These are phyloP conservation scores for Styela clava DNA, from an alignment of 23 tunicate species.

Conservation along the genomic window DNA sequence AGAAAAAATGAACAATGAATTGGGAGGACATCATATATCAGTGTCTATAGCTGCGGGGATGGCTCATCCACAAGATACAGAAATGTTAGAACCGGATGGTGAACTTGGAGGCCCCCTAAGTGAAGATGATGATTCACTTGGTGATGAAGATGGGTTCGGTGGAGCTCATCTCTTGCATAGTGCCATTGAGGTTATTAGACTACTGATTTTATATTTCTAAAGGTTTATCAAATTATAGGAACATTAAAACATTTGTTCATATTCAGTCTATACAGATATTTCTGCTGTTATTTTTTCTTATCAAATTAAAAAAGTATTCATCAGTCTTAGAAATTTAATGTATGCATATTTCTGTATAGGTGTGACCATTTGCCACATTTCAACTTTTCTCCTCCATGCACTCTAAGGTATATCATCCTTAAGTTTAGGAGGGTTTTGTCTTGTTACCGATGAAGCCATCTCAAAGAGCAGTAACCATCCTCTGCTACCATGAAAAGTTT, in stretches of 20 bases:
- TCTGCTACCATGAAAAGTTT: no score
- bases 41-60: conserved; percentile 5
- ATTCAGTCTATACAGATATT: neutral
- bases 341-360: no score
- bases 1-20: neutral
- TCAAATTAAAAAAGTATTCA: neutral
- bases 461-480: no score
- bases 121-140: conserved; percentile 67
- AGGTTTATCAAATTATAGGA: neutral
- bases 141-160: conserved; percentile 40
- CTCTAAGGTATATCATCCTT: no score
- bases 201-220: neutral
- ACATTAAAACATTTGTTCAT: neutral
- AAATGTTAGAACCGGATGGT: conserved; percentile 13
- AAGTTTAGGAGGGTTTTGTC: no score
- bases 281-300: neutral
- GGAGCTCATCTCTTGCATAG: conserved; percentile 44
- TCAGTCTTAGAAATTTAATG: neutral
- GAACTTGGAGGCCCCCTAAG: conserved; percentile 20
- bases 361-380: no score
- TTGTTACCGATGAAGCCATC: no score
- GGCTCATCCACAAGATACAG: conserved; percentile 12
- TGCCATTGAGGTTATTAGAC: conserved; percentile 23
- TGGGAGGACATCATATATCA: neutral
- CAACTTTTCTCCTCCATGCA: no score